Evolutionary conservation across 2,113 vertebrate species (phyloP).

Genomic region (Salvator merianae): DNA sequence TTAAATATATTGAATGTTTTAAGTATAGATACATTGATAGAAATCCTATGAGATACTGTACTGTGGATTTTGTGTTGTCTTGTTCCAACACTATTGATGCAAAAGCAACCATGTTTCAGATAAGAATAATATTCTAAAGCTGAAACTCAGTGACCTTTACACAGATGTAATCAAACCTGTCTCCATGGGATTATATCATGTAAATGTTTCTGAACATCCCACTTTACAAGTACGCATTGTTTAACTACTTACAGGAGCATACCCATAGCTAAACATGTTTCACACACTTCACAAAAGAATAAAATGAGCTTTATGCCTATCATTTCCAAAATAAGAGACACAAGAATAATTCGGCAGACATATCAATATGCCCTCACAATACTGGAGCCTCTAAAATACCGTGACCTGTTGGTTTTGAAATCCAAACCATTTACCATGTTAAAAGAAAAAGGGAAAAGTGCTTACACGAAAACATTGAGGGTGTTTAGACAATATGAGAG

Average conservation of each 20-base stretch:
- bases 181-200: background rate
- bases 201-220: background rate
- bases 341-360: background rate
- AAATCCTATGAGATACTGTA: background rate
- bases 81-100: background rate
- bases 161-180: background rate
- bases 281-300: background rate
- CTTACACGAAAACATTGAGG: background rate
- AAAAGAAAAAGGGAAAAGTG: background rate
- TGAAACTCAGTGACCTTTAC: background rate
- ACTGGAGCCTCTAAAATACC: background rate
- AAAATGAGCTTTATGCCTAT: background rate
- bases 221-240: background rate
- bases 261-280: background rate
- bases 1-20: background rate
- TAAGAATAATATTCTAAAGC: background rate
- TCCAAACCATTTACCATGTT: background rate
- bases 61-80: background rate
- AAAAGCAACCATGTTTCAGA: background rate
- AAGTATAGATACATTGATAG: background rate
- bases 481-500: background rate
- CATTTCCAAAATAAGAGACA: background rate
- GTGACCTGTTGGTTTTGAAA: background rate
- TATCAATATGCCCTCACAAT: background rate
- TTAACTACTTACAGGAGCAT: background rate